Evolutionary conservation across 2,888 invertebrate species (phyloP), one percentile per base, ranked within the genome.

Genomic region (Exocentrus adspersus): DNA sequence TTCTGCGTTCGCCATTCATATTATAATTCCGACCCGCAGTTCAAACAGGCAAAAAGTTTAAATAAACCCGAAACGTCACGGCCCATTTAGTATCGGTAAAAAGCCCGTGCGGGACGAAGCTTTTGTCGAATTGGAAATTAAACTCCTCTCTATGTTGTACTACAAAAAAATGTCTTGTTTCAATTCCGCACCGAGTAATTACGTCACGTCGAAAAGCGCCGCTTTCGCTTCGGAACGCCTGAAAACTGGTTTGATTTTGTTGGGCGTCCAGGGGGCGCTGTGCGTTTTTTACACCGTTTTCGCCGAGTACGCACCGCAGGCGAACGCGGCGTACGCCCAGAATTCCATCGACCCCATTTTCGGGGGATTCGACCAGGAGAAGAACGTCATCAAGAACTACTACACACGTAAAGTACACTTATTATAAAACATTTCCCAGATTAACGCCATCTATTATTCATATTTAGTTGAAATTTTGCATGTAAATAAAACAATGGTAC

Each of bases 301-400:
- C 19, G 82, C 82, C 62, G 79, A 78, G 68, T 86, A 87, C 72
- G 80, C 80, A 56, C 72, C 78, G 16, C 78, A 83, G 62, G 85
- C 84, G 14, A 80, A 85, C 67, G 84, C 82, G 5, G 75, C 79
- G 66, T 76, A 82, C 70, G 68, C 67, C 28, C 74, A 79, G 65
- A 84, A 85, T 74, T 83, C 83, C 57, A 62, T 80, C 63, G 76
- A 66, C 24, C 75, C 76, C 4, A 72, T 75, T 30, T 75, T 64
- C 56, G 78, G 78, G 9, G 78, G 78, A 3, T 76, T 75, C 50
- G 65, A 67, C 51, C 72, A 69, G 54, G 61, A 72, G 20, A 53
- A 52, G 19, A 59, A 60, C 17, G 51, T 59, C 20, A 51, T 69
- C n/a, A 30, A 24, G 14, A 46, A 60, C 41, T 62, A 54, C 37